Evolutionary conservation across 2,888 invertebrate genomes (phyloP), one percentile per base, ranked within the genome.

Genomic region (Agonopterix alstromeriana): DNA sequence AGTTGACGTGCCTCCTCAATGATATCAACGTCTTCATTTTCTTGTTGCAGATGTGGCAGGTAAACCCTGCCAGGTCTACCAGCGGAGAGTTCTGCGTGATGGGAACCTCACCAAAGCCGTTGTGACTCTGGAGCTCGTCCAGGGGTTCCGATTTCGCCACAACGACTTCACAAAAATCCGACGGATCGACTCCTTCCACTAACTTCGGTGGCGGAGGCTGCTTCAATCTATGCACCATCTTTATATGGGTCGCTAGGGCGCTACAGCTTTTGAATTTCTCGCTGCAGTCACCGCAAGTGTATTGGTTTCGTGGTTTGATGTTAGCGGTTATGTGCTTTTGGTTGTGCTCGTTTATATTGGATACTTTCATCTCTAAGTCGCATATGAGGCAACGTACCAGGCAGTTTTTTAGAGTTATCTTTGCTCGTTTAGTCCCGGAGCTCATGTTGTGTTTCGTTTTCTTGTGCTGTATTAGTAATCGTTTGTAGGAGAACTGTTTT

Each of bases 111-210:
- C 70, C 73, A 65, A 72, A 75, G 84, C 76, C 87, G 86, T 82
- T 86, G 85, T 82, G 85, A 84, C 74, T 78, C 85, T 85, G 88
- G 81, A 42, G 11, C 53, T 57, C 62, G 53, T 84, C 87, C 85
- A 84, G 83, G 66, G 88, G 88, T 78, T 89, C 89, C 84, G 82
- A 72, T 65, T 89, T 89, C 36, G 88, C 82, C 84, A 89, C 89
- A 83, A 89, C 89, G 83, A 89, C 88, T 58, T 89, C 89, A 82
- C 89, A 89, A 86, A 89, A 89, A 84, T 88, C 89, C 83, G 88
- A 80, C 73, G 82, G 62, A 53, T 88, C 74, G 2, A 72, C 61
- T 2, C 64, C 55, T 49, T 53, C 58, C 46, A 59, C 53, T 40
- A 62, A 56, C 35, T 60, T 54, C 41, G 63, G 67, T 38, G 70